Conservation (phyloP, 1,140 invertebrate genomes). For the Saxidomus purpurata region DNA sequence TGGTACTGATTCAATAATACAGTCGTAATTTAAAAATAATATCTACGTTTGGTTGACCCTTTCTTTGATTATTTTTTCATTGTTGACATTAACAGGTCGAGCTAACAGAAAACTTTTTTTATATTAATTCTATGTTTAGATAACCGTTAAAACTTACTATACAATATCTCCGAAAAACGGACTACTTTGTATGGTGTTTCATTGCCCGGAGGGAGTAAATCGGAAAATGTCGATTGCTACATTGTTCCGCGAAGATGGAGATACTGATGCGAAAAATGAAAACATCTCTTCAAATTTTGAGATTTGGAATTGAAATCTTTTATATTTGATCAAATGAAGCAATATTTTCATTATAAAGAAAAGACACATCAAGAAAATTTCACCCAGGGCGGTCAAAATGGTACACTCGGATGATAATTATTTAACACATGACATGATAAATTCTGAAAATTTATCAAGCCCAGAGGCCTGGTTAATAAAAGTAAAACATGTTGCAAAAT, state of each 20-base stretch:
- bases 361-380: neutral
- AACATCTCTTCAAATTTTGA: neutral
- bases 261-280: conserved; percentile 21
- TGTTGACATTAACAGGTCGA: conserved; percentile 45
- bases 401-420: conserved; percentile 5
- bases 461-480: neutral
- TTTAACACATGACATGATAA: conserved; percentile 44
- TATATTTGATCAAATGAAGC: conserved; percentile 47
- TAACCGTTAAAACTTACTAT: conserved; percentile 21
- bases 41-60: neutral
- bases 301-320: conserved; percentile 32
- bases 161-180: neutral
- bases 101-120: neutral
- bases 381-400: conserved; percentile 28
- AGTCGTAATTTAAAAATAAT: conserved; percentile 50
- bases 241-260: conserved; percentile 25
- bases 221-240: neutral
- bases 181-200: conserved; percentile 14
- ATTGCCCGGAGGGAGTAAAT: neutral
- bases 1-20: neutral
- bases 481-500: conserved; percentile 22
- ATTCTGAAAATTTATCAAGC: conserved; percentile 32
- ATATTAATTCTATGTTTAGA: conserved; percentile 35
- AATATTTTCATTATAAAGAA: conserved; percentile 34
- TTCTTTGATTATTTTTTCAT: neutral